A percentile compares a stretch with the other conserved stretches of the same genome.
phyloP scores from a whole-genome alignment of 2,797 vertebrate species.

The Pampus argenteus region DNA sequence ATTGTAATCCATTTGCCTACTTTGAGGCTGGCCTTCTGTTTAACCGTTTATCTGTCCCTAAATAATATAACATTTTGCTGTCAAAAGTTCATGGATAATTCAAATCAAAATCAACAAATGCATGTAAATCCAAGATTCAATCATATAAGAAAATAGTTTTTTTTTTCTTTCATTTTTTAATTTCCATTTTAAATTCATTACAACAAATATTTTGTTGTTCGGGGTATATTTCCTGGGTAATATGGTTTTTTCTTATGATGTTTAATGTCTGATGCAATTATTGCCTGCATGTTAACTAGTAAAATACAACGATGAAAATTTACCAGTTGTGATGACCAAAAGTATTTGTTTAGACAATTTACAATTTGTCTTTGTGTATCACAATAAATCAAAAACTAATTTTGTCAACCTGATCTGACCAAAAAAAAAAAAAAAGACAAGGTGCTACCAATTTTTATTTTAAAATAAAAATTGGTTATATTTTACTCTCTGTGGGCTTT shows the following conservation, averaged over 20 bases:
- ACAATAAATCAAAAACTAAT: slow-evolving; percentile 49
- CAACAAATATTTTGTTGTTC: slow-evolving; percentile 24
- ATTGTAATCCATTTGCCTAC: slow-evolving; percentile 62
- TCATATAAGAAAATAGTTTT: slow-evolving; percentile 27
- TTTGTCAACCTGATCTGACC: slow-evolving; percentile 69
- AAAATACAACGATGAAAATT: slow-evolving; percentile 62
- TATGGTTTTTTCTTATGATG: slow-evolving; percentile 48
- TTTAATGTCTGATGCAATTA: slow-evolving; percentile 64
- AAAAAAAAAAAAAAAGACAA: slow-evolving; percentile 67
- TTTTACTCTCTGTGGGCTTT: slow-evolving; percentile 52
- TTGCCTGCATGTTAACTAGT: slow-evolving; percentile 70
- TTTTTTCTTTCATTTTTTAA: not conserved
- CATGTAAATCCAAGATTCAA: slow-evolving; percentile 34
- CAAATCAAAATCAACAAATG: slow-evolving; percentile 24
- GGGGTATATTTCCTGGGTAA: slow-evolving; percentile 54
- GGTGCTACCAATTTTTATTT: slow-evolving; percentile 67
- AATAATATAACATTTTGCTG: slow-evolving; percentile 43
- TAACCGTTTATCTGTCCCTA: slow-evolving; percentile 71
- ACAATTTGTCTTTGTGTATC: slow-evolving; percentile 67
- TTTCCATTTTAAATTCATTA: slow-evolving; percentile 32
- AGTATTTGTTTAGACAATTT: slow-evolving; percentile 68
- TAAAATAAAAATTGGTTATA: slow-evolving; percentile 76
- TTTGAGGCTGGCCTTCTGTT: slow-evolving; percentile 72
- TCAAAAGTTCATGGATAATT: slow-evolving; percentile 33
- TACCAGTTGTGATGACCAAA: slow-evolving; percentile 77